A percentile compares a stretch with the other conserved stretches of the same genome.
phyloP scores from a whole-genome alignment of 2,888 invertebrate genomes.

The Torymus texanus region DNA sequence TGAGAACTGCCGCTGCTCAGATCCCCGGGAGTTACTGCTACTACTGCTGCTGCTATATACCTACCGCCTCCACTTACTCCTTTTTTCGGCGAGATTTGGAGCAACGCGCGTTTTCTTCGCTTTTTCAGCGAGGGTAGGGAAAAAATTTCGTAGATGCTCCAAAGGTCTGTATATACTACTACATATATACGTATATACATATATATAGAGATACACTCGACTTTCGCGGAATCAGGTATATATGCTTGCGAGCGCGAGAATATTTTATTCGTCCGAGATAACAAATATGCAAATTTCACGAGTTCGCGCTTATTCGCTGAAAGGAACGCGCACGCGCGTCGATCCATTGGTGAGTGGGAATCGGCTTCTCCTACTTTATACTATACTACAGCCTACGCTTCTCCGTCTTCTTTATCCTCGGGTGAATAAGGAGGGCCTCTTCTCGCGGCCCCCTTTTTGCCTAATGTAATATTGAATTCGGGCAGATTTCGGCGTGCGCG shows the following conservation, averaged over 20 bases:
- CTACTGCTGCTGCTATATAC: neutral
- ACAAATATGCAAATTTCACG: conserved; percentile 55
- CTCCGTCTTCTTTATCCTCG: conserved; percentile 48
- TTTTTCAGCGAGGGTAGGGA: conserved; percentile 4
- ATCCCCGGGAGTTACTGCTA: conserved; percentile 21
- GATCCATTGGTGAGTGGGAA: neutral
- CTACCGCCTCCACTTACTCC: neutral
- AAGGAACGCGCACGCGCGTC: conserved; percentile 21
- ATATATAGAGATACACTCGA: too few species aligned
- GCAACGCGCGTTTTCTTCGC: conserved; percentile 3
- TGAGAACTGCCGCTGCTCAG: conserved; percentile 24
- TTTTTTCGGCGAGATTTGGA: neutral
- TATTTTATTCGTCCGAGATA: conserved; percentile 53
- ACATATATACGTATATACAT: conserved; percentile 13
- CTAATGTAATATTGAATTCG: conserved; percentile 49
- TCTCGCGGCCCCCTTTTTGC: conserved; percentile 22
- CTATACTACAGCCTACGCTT: too few species aligned
- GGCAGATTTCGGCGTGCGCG: conserved; percentile 39
- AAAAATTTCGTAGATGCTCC: conserved; percentile 42
- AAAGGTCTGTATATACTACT: too few species aligned
- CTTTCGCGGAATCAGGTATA: conserved; percentile 34
- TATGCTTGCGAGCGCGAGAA: conserved; percentile 12
- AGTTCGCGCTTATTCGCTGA: conserved; percentile 37
- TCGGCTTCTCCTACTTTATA: too few species aligned
- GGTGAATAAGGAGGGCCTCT: conserved; percentile 26